Conservation (phyloP, 2,888 invertebrate species). For the Ormia ochracea region DNA sequence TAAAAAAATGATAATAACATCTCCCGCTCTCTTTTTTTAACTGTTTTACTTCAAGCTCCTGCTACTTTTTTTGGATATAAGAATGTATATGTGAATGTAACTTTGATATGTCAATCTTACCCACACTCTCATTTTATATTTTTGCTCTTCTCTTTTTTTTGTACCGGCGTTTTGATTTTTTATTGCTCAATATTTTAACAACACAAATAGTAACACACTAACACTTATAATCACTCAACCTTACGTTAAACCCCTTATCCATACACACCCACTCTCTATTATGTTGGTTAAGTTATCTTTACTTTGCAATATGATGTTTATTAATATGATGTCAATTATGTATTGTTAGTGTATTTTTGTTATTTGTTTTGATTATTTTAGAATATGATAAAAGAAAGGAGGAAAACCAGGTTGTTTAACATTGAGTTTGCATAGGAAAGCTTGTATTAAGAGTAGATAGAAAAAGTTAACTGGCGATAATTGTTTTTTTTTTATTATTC, state of each 20-base stretch:
- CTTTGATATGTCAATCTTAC: background rate
- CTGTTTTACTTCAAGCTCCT: too few relatives aligned
- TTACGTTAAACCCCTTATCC: background rate
- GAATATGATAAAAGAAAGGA: too few relatives aligned
- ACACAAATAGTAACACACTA: background rate
- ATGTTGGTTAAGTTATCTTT: background rate
- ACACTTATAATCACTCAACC: background rate
- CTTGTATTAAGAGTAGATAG: too few relatives aligned
- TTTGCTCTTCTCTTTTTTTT: background rate
- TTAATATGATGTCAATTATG: slow-evolving; percentile 33
- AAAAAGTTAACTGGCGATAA: too few relatives aligned
- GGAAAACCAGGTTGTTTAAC: too few relatives aligned
- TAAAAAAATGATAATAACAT: too few relatives aligned
- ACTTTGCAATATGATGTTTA: background rate
- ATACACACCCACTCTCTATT: background rate
- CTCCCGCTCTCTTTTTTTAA: too few relatives aligned
- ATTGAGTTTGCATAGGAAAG: too few relatives aligned
- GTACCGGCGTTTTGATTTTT: slow-evolving; percentile 10
- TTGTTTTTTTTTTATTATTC: too few relatives aligned
- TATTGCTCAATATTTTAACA: background rate
- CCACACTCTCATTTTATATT: background rate
- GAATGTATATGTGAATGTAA: background rate
- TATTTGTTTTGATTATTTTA: too few relatives aligned
- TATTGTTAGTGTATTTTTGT: too few relatives aligned
- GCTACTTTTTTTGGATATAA: too few relatives aligned